A percentile compares a stretch with the other conserved stretches of the same genome.
Conservation (phyloP, 1,140 invertebrate species). For the Hyposmocoma kahamanoa region DNA sequence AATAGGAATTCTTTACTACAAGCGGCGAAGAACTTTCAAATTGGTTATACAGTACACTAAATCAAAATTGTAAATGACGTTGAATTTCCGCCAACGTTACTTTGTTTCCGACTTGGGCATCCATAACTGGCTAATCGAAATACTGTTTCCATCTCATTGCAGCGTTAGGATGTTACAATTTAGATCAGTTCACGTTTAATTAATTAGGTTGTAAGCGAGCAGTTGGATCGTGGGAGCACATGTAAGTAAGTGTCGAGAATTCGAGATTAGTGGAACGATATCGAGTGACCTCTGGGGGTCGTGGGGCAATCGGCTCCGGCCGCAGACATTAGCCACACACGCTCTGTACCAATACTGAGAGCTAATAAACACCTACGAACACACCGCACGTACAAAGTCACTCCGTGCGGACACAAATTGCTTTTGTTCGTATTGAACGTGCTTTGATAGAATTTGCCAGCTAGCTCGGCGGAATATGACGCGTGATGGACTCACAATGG, state of each 20-base stretch:
- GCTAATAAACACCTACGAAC: background rate
- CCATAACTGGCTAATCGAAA: slow-evolving; percentile 44
- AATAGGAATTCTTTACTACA: slow-evolving; percentile 21
- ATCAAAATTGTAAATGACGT: slow-evolving; percentile 57
- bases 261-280: slow-evolving; percentile 1
- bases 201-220: background rate
- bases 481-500: slow-evolving; percentile 55
- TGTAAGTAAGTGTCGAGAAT: background rate
- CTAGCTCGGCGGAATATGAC: slow-evolving; percentile 33
- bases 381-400: slow-evolving; percentile 4
- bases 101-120: slow-evolving; percentile 52
- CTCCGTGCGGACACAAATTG: slow-evolving; percentile 3
- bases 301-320: background rate
- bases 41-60: slow-evolving; percentile 41
- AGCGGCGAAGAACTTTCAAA: slow-evolving; percentile 25
- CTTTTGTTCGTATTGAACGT: slow-evolving; percentile 1
- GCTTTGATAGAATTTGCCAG: too few relatives aligned
- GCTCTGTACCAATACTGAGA: background rate
- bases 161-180: slow-evolving; percentile 15
- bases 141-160: slow-evolving; percentile 27
- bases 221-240: background rate
- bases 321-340: background rate
- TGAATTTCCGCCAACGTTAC: slow-evolving; percentile 62
- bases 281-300: background rate
- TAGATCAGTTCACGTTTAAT: background rate